Conservation (phyloP, 2,888 invertebrate genomes). For the Ichneumon xanthorius region DNA sequence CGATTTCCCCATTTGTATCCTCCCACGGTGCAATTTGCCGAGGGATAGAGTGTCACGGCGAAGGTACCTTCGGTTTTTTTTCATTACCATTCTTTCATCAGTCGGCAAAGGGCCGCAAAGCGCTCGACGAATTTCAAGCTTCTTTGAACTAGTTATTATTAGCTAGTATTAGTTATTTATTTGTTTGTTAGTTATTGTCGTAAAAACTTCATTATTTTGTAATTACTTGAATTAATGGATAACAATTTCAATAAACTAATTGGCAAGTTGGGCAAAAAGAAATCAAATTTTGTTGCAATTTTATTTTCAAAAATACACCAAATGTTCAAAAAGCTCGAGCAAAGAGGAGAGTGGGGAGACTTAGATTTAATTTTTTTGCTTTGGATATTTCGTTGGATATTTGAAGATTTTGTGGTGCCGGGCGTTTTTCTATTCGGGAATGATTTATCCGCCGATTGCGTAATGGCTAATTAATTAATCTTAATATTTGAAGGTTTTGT, state of each 20-base stretch:
- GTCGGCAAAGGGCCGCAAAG: not conserved
- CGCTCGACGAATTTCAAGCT: not conserved
- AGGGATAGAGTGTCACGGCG: not conserved
- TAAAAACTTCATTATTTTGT: not conserved
- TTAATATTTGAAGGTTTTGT: not conserved
- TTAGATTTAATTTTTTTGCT: too few relatives aligned
- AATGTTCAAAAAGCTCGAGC: too few relatives aligned
- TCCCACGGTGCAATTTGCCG: conserved; percentile 25
- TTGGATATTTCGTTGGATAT: not conserved
- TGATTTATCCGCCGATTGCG: not conserved
- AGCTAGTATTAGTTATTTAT: not conserved
- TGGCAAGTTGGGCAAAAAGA: too few relatives aligned
- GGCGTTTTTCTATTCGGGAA: not conserved
- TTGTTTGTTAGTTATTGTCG: not conserved
- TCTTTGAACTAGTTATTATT: not conserved
- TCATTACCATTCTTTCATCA: not conserved
- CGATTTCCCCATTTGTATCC: conserved; percentile 37
- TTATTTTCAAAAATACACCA: too few relatives aligned
- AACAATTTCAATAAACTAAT: too few relatives aligned
- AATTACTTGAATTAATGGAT: too few relatives aligned
- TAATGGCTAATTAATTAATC: not conserved
- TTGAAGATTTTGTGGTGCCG: not conserved
- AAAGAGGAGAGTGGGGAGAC: too few relatives aligned
- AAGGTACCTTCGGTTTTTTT: conserved; percentile 7
- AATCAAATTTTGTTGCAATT: too few relatives aligned